Evolutionary conservation across 2,888 invertebrate genomes (phyloP).

Genomic region (Morpho helenor): DNA sequence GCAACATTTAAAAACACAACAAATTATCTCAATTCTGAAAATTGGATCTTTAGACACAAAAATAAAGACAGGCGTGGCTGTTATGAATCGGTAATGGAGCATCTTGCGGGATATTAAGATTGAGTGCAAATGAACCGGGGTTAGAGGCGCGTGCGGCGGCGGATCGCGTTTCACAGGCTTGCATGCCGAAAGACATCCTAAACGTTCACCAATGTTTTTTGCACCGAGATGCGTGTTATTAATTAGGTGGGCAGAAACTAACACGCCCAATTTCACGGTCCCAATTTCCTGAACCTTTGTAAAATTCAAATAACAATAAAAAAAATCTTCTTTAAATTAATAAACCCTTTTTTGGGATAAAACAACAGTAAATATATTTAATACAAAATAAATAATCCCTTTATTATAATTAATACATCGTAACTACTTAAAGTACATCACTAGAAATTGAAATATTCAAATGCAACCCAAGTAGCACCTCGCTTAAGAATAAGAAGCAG

Average conservation of each 20-base stretch:
- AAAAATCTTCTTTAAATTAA: too few relatives aligned
- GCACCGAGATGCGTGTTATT: slow-evolving; percentile 58
- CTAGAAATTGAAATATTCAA: too few relatives aligned
- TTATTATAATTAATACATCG: too few relatives aligned
- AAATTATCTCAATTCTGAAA: slow-evolving; percentile 12
- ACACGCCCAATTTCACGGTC: slow-evolving; percentile 57
- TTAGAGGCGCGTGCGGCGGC: slow-evolving; percentile 59
- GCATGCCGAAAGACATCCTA: slow-evolving; percentile 48
- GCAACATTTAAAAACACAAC: too few relatives aligned
- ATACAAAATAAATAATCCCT: too few relatives aligned
- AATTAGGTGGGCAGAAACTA: slow-evolving; percentile 69
- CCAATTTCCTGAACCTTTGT: not conserved
- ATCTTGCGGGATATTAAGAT: slow-evolving; percentile 74
- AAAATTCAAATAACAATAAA: not conserved
- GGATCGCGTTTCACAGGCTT: slow-evolving; percentile 48
- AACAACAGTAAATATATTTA: too few relatives aligned
- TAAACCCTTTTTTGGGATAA: too few relatives aligned
- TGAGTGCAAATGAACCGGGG: slow-evolving; percentile 66
- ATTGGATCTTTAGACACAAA: slow-evolving; percentile 34
- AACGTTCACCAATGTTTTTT: slow-evolving; percentile 46
- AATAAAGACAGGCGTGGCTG: slow-evolving; percentile 51
- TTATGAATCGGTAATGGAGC: slow-evolving; percentile 71
- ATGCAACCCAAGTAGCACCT: too few relatives aligned
- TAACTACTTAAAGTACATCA: too few relatives aligned
- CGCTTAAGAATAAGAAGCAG: too few relatives aligned